Base-by-base conservation (phyloP, 2,797 vertebrate genomes). In the Psittacula echo region DNA sequence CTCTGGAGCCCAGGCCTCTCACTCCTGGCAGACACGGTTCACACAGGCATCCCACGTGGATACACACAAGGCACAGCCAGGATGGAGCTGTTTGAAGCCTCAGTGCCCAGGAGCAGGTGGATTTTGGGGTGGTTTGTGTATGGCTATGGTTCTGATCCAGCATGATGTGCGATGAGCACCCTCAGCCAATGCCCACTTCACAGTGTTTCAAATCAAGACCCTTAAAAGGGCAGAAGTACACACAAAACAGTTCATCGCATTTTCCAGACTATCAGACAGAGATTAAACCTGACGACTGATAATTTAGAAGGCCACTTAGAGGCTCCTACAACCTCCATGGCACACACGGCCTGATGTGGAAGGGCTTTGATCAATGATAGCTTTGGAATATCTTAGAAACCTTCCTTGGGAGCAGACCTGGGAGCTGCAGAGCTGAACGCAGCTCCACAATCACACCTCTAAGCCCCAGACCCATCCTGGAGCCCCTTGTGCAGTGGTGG, bases 111-210 rank as follows among this genome's bases (percentile, higher is more conserved):
- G 15, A 67, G 26, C 6, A 18, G 60, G 23, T 5, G 42, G 48
- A 20, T 10, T 64, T 80, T 15, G 68, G 74, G 71, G 66, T 8
- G 42, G 14, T 13, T 72, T 20, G 12, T 0, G 7, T 13, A 41
- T 0, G 7, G 62, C 15, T 15, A 26, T 29, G 5, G 60, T 3
- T 18, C 3, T 3, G 12, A 15, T 16, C 24, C 42, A 67, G 45
- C 17, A 10, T 1, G 1, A 60, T 2, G n/a, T 2, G 16, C 8
- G 11, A 32, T 1, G 2, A 58, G 27, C 4, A 2, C 32, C 37
- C 15, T 10, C 1, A 1, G 51, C 11, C 11, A 4, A 23, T 2
- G 30, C 37, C 32, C 22, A 10, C 56, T 60, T 37, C n/a, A 11
- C 14, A 2, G 16, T 7, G 13, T 17, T 79, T 70, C n/a, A 34